Percentiles rank a stretch among this genome's conserved stretches.
Evolutionary conservation across 2,888 invertebrate species (phyloP).

Genomic region (Tinea trinotella): DNA sequence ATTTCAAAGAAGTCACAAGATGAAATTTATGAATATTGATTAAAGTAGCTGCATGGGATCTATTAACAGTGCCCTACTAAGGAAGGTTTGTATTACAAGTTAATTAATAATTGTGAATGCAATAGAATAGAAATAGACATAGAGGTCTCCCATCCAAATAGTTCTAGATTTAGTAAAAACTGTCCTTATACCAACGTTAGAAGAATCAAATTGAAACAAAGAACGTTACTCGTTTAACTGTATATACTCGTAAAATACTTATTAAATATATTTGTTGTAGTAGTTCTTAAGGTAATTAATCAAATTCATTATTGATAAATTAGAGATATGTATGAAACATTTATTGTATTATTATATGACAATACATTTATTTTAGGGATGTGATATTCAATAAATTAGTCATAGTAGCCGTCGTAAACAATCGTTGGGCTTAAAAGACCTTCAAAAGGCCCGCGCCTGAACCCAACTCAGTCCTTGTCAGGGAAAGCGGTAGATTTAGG

Average conservation of each 20-base stretch:
- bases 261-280: no score
- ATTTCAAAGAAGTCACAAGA: conserved; percentile 9
- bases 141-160: no score
- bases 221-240: no score
- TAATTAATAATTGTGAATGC: not conserved
- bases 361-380: not conserved
- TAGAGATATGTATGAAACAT: no score
- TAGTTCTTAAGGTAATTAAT: no score
- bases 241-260: no score
- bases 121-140: no score
- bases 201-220: no score
- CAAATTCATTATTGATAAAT: no score
- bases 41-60: conserved; percentile 57
- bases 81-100: conserved; percentile 41
- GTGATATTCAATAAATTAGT: not conserved
- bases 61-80: conserved; percentile 49
- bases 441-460: not conserved
- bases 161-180: no score
- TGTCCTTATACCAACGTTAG: no score
- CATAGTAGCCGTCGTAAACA: not conserved
- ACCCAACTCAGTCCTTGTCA: conserved; percentile 4
- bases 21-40: conserved; percentile 1
- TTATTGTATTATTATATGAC: not conserved
- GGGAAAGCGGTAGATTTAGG: conserved; percentile 8
- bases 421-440: not conserved